Evolutionary conservation across 2,888 invertebrate species (phyloP).

Genomic region (Girardia tigrina): DNA sequence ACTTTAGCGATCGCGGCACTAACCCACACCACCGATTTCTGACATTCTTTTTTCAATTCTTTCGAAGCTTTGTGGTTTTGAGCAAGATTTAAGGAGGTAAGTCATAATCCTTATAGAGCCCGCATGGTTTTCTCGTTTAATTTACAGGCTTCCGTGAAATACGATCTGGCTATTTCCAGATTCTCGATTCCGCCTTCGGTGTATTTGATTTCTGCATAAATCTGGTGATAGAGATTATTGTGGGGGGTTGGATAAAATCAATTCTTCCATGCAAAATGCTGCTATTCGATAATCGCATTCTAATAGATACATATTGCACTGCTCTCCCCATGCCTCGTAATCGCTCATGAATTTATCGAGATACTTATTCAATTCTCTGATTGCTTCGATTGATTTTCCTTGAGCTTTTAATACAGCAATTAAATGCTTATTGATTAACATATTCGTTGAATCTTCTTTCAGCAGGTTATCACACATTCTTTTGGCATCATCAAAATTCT

Average conservation of each 20-base stretch:
- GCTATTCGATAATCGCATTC: constrained; percentile 79
- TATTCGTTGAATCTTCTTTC: constrained; percentile 75
- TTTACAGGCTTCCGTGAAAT: constrained; percentile 64
- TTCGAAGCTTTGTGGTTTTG: too few species aligned
- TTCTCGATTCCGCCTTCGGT: constrained; percentile 74
- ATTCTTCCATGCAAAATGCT: constrained; percentile 84
- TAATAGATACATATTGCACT: constrained; percentile 74
- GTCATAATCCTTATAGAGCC: constrained; percentile 75
- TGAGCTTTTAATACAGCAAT: constrained; percentile 78
- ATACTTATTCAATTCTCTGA: constrained; percentile 80
- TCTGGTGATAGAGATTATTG: constrained; percentile 77
- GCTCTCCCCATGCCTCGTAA: constrained; percentile 92
- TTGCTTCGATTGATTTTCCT: constrained; percentile 69
- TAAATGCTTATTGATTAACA: constrained; percentile 69
- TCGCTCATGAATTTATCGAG: constrained; percentile 60
- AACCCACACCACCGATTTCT: too few species aligned
- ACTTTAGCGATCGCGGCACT: too few species aligned
- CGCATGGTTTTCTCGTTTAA: constrained; percentile 63
- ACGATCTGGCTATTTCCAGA: constrained; percentile 73
- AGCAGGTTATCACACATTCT: constrained; percentile 71
- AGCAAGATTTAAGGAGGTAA: too few species aligned
- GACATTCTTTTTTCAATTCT: too few species aligned
- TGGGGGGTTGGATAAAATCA: constrained; percentile 84
- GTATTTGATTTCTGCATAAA: constrained; percentile 63
- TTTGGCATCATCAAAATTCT: constrained; percentile 61